These are phyloP conservation scores for Acronicta alni DNA, from an alignment of 2,888 invertebrate species.

Conservation along the genomic window DNA sequence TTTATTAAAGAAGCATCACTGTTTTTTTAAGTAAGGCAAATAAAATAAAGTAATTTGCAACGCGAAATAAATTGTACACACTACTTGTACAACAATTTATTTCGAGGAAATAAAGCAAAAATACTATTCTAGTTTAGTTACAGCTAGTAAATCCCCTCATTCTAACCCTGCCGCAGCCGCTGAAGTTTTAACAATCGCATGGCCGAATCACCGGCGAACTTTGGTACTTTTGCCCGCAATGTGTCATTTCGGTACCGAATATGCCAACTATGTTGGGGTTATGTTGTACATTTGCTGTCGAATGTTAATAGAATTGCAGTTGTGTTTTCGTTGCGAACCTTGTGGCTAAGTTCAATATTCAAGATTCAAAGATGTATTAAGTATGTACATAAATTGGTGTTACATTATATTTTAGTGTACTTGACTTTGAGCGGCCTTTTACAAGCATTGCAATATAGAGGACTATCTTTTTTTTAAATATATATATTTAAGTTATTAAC, in stretches of 20 bases:
- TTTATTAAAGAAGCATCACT: too few relatives aligned
- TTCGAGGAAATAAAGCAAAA: conserved; percentile 6
- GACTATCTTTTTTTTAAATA: too few relatives aligned
- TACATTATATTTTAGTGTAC: too few relatives aligned
- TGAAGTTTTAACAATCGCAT: conserved; percentile 78
- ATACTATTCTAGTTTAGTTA: conserved; percentile 5
- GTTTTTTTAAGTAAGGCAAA: too few relatives aligned
- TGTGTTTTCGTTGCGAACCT: not conserved
- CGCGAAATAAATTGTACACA: too few relatives aligned
- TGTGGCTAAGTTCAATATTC: too few relatives aligned
- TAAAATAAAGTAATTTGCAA: too few relatives aligned
- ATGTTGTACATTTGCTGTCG: conserved; percentile 19
- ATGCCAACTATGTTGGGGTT: conserved; percentile 56
- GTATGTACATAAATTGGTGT: too few relatives aligned
- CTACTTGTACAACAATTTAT: not conserved
- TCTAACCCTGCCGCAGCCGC: conserved; percentile 50
- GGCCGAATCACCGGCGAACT: conserved; percentile 61
- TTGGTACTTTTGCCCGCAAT: conserved; percentile 65
- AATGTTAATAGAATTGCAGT: conserved; percentile 33
- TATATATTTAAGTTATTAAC: too few relatives aligned
- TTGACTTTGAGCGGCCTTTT: too few relatives aligned
- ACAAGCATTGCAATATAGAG: too few relatives aligned
- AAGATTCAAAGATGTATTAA: too few relatives aligned
- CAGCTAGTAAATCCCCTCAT: conserved; percentile 12
- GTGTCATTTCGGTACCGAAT: conserved; percentile 67